Evolutionary conservation across 2,797 vertebrate species (phyloP), one percentile per base, ranked within the genome.

Genomic region (Austrolebias charrua): DNA sequence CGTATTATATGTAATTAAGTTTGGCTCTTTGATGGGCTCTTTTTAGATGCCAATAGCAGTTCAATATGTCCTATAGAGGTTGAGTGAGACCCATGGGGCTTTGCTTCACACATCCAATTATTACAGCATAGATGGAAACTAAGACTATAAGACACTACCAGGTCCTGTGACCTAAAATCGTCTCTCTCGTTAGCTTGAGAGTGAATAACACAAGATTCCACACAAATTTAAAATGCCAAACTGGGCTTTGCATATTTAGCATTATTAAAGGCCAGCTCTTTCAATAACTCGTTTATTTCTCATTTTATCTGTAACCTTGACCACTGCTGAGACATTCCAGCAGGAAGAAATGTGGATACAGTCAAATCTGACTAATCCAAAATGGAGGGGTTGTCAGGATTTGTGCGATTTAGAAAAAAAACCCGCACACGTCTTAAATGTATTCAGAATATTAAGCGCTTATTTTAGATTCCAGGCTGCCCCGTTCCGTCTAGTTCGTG

Each of bases 251-350:
- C 88, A 90, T 90, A 86, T 90, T 91, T 87, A 90, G 83, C 83
- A 78, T 88, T 89, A 86, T 88, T 89, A 88, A 86, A 90, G 85
- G 86, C 82, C 85, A 86, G 80, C 87, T 86, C 88, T 75, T 88
- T 90, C 86, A 86, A 87, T 2, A 89, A 85, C 81, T 88, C 85
- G 86, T 90, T 88, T 89, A 72, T 71, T 82, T 90, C 87, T 88
- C 89, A 89, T 85, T 89, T 87, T 90, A 86, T 88, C 88, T 86
- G 75, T 86, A 90, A 90, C 89, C 89, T 89, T 90, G 88, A 88
- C 89, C 85, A 82, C 60, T 71, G 82, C 71, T 66, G 81, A 83
- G 80, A 79, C 84, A 81, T 88, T 87, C 76, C 86, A 78, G 78
- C 66, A 59, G 63, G 76, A 59, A 76, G 80, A 65, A 87, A 81